These are phyloP conservation scores for Philonicus albiceps DNA, from an alignment of 2,888 invertebrate genomes.

Conservation along the genomic window DNA sequence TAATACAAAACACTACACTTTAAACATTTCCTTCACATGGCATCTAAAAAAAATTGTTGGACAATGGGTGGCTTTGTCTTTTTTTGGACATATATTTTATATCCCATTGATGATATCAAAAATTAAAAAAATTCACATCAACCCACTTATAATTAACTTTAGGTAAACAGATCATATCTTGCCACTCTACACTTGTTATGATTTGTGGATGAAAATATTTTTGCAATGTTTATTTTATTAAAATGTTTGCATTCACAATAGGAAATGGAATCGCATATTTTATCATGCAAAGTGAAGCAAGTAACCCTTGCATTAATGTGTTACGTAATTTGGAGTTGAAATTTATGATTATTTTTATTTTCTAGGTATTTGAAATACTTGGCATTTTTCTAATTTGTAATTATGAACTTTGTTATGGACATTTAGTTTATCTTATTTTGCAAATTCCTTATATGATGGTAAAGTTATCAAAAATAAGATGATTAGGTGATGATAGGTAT, in stretches of 20 bases:
- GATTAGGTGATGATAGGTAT: no score
- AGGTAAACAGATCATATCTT: not conserved
- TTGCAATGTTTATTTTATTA: not conserved
- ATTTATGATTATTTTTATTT: no score
- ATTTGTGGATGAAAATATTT: not conserved
- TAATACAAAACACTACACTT: not conserved
- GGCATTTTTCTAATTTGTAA: no score
- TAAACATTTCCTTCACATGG: not conserved
- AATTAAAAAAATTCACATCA: not conserved
- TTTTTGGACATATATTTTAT: not conserved
- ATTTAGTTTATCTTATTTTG: no score
- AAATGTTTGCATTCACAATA: not conserved
- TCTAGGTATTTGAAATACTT: no score
- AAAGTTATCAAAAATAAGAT: no score
- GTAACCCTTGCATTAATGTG: not conserved
- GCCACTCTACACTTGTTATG: not conserved
- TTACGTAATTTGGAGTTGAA: no score
- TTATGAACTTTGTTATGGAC: no score
- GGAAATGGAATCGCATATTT: not conserved
- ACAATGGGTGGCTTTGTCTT: not conserved
- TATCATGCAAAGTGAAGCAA: not conserved
- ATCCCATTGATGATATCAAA: not conserved
- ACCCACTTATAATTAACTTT: not conserved
- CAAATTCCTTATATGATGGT: no score
- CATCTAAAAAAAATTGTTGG: not conserved